Evolutionary conservation across 2,113 vertebrate species (phyloP).

Genomic region (Piaya cayana): DNA sequence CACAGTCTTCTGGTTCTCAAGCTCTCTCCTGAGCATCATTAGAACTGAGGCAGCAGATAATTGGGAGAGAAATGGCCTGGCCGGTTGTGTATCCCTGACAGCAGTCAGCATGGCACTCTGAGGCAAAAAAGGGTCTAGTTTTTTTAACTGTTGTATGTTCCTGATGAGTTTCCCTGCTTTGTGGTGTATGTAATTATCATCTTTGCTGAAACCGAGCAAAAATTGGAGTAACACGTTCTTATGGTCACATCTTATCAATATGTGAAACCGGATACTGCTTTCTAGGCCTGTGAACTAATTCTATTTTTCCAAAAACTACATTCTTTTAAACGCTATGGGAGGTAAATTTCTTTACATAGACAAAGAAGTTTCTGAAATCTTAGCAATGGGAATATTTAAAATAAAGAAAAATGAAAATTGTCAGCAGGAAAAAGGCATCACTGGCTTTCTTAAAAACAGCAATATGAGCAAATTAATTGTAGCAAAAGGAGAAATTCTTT

Average conservation of each 20-base stretch:
- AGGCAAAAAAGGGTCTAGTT: background rate
- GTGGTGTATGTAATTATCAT: accelerated
- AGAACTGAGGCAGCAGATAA: background rate
- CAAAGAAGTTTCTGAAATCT: background rate
- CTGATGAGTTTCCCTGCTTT: background rate
- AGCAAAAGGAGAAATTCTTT: background rate
- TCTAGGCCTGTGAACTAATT: background rate
- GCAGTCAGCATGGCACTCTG: accelerated
- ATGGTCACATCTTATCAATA: background rate
- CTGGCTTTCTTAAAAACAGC: background rate
- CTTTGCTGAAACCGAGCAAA: background rate
- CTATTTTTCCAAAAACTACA: background rate
- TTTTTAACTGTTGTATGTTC: background rate
- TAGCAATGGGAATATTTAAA: background rate
- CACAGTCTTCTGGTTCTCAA: background rate
- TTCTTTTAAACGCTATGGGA: background rate
- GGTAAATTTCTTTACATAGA: background rate
- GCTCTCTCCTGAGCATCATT: background rate
- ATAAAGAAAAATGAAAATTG: background rate
- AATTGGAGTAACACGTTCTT: background rate
- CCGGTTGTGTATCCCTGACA: background rate
- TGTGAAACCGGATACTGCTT: background rate
- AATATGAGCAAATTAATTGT: background rate
- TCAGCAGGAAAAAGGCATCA: background rate
- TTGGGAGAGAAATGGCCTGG: background rate